These are phyloP conservation scores for Mus caroli DNA, from an alignment of 2,797 vertebrate genomes.

Conservation along the genomic window DNA sequence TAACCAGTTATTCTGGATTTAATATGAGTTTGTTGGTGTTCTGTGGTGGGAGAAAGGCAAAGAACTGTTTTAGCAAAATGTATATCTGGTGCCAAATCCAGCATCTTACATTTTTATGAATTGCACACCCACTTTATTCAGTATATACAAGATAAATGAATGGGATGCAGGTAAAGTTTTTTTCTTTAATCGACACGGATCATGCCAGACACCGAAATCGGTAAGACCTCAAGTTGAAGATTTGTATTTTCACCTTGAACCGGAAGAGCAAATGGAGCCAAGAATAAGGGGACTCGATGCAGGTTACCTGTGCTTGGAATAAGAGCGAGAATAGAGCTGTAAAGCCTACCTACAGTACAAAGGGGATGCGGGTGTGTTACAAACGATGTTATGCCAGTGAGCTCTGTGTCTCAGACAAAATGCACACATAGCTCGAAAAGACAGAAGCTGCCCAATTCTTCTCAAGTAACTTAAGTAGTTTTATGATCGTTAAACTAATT, in stretches of 20 bases:
- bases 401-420: conserved; percentile 1
- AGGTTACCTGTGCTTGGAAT: neutral
- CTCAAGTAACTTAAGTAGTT: neutral
- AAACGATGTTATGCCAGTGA: neutral
- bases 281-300: neutral
- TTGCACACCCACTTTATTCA: neutral
- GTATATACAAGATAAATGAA: conserved; percentile 22
- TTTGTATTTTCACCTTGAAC: conserved; percentile 1
- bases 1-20: conserved; percentile 26
- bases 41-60: neutral
- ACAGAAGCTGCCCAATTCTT: neutral
- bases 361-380: neutral
- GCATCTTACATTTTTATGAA: conserved; percentile 13
- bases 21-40: neutral
- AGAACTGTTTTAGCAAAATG: conserved; percentile 8
- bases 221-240: conserved; percentile 22
- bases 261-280: neutral
- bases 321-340: neutral
- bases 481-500: conserved; percentile 16
- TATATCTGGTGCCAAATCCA: neutral
- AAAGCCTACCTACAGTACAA: neutral
- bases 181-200: conserved; percentile 29
- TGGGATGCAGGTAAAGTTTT: neutral
- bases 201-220: neutral
- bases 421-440: conserved; percentile 44